These are phyloP conservation scores for Tetrapedia diversipes DNA, from an alignment of 2,888 invertebrate genomes.

Conservation along the genomic window DNA sequence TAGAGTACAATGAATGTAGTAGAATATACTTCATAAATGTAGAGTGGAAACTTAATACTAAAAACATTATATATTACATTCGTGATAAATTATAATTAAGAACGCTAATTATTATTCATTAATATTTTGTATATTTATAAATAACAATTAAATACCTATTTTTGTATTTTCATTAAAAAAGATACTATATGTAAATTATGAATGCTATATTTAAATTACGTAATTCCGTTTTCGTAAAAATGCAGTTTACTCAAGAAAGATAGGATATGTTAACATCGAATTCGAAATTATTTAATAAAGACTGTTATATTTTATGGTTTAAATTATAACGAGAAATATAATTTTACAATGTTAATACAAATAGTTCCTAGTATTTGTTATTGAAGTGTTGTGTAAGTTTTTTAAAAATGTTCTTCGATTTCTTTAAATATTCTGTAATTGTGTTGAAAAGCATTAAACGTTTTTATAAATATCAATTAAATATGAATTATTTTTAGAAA, in stretches of 20 bases:
- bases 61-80: slow-evolving; percentile 11
- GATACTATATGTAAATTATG: background rate
- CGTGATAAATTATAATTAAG: background rate
- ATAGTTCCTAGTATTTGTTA: background rate
- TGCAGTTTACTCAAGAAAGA: background rate
- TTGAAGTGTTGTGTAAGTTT: too few species aligned
- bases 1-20: slow-evolving; percentile 41
- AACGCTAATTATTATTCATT: background rate
- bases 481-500: slow-evolving; percentile 16
- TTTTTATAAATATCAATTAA: background rate
- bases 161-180: background rate
- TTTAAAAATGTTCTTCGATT: background rate
- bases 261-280: background rate
- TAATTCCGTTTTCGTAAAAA: background rate
- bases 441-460: background rate
- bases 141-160: slow-evolving; percentile 1
- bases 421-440: background rate
- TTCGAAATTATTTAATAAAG: background rate
- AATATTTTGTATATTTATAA: background rate
- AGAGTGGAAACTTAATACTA: slow-evolving; percentile 50
- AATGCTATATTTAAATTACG: background rate
- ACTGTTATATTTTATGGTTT: background rate
- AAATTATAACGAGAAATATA: background rate
- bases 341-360: background rate
- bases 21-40: slow-evolving; percentile 29